phyloP scores from a whole-genome alignment of 2,888 invertebrate genomes.

The Caenorhabditis becei region DNA sequence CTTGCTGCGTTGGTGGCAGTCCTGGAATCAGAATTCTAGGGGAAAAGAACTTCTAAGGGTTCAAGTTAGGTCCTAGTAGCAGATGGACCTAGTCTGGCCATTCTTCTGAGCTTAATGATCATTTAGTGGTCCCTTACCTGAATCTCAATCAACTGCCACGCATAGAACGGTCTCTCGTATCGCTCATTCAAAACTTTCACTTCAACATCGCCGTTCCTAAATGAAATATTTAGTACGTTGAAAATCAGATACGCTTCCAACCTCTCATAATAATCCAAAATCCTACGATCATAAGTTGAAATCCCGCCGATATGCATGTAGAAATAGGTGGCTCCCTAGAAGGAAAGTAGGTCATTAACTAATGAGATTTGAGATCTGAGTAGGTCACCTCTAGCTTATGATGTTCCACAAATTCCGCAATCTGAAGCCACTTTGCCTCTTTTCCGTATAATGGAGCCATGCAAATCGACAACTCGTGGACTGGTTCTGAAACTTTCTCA shows the following conservation, averaged over 20 bases:
- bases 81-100: too few species aligned
- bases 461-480: slow-evolving; percentile 35
- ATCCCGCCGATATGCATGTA: slow-evolving; percentile 42
- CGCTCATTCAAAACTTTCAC: slow-evolving; percentile 33
- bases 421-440: slow-evolving; percentile 34
- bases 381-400: slow-evolving; percentile 10
- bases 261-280: slow-evolving; percentile 40
- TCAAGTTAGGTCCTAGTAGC: too few species aligned
- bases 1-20: slow-evolving; percentile 37
- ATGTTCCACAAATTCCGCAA: slow-evolving; percentile 32
- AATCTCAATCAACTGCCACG: slow-evolving; percentile 43
- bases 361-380: too few species aligned
- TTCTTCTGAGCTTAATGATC: neutral
- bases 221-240: too few species aligned
- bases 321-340: slow-evolving; percentile 36
- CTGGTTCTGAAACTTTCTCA: slow-evolving; percentile 17
- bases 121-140: slow-evolving; percentile 7
- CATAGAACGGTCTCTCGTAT: slow-evolving; percentile 37
- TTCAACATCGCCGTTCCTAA: slow-evolving; percentile 38
- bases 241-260: too few species aligned
- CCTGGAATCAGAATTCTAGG: too few species aligned
- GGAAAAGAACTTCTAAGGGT: too few species aligned
- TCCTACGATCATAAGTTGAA: slow-evolving; percentile 23
- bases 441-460: slow-evolving; percentile 31
- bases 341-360: too few species aligned